phyloP scores from a whole-genome alignment of 2,113 vertebrate species.

The Nanorana parkeri region DNA sequence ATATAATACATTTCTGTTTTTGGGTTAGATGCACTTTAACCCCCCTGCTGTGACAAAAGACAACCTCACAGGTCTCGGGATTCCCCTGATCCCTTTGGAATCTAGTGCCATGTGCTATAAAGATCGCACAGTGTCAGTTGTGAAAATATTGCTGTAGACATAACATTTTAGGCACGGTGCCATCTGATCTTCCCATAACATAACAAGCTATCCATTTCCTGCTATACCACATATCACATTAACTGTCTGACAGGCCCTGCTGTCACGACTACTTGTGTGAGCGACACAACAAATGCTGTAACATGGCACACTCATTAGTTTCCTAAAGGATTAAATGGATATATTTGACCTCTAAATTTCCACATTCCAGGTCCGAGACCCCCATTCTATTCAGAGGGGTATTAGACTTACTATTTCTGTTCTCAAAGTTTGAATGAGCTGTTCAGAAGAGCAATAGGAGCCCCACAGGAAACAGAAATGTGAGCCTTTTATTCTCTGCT shows the following conservation, averaged over 20 bases:
- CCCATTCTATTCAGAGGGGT: conserved; percentile 8
- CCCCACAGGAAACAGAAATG: conserved; percentile 23
- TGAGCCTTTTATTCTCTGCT: conserved; percentile 7
- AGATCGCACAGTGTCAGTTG: conserved; percentile 3
- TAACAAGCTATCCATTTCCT: conserved; percentile 12
- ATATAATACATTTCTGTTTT: no score
- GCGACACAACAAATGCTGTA: conserved; percentile 30
- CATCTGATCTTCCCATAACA: conserved; percentile 27
- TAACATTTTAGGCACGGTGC: conserved; percentile 18
- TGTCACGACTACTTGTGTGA: conserved; percentile 22
- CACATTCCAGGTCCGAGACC: conserved; percentile 19
- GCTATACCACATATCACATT: conserved; percentile 25
- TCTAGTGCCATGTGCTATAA: neutral
- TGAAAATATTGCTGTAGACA: conserved; percentile 17
- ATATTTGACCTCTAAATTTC: conserved; percentile 47
- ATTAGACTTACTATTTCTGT: neutral
- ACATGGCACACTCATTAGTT: conserved; percentile 22
- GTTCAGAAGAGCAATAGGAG: neutral
- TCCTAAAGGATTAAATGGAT: conserved; percentile 37
- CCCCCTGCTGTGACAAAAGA: neutral
- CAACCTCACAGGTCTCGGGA: neutral
- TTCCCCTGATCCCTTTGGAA: neutral
- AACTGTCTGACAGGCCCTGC: conserved; percentile 19
- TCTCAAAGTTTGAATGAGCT: neutral
- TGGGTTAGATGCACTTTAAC: no score